phyloP scores from a whole-genome alignment of 2,797 vertebrate species.

The Tokudaia muenninki region DNA sequence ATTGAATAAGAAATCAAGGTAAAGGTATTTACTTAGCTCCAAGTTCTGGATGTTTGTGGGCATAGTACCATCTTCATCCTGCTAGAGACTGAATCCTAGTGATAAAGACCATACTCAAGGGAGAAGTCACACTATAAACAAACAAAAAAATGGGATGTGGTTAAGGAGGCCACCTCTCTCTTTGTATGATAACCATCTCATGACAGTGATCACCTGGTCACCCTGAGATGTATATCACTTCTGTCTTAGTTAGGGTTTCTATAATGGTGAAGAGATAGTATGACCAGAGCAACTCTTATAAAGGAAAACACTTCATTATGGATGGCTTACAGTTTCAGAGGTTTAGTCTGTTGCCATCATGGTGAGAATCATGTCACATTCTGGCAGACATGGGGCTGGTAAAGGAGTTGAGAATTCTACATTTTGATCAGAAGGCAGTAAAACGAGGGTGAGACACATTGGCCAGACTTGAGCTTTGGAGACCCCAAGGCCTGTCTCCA shows the following conservation, averaged over 20 bases:
- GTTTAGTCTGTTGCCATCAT: background rate
- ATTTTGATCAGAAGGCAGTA: background rate
- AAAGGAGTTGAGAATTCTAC: background rate
- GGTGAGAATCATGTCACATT: background rate
- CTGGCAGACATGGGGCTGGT: background rate
- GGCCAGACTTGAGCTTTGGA: background rate
- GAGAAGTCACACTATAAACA: background rate
- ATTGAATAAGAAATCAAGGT: background rate
- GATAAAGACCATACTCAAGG: fast-evolving
- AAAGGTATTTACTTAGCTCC: background rate
- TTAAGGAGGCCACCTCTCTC: fast-evolving
- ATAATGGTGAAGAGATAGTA: background rate
- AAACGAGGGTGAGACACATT: background rate
- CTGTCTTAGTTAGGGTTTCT: background rate
- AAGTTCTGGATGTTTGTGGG: background rate
- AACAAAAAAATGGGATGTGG: background rate
- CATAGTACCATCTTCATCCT: background rate
- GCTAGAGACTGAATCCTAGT: background rate
- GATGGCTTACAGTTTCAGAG: background rate
- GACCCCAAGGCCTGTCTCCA: background rate
- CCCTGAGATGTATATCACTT: background rate
- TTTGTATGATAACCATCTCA: background rate
- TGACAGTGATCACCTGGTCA: background rate
- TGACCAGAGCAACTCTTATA: background rate
- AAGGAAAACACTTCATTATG: background rate